A percentile compares a stretch with the other conserved stretches of the same genome.
phyloP scores from a whole-genome alignment of 2,113 vertebrate genomes.

The Halichoerus grypus region DNA sequence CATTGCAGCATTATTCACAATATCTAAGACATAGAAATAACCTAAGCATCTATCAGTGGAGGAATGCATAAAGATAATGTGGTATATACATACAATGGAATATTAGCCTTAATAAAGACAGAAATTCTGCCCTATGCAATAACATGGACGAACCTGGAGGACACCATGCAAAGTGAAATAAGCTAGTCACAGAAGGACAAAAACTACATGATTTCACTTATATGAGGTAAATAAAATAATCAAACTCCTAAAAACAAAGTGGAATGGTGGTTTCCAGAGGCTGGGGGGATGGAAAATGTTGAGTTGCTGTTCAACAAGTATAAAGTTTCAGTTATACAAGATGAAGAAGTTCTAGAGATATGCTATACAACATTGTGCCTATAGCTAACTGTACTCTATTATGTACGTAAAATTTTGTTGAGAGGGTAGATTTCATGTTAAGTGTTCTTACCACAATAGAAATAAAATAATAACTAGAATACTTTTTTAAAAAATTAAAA shows the following conservation, averaged over 20 bases:
- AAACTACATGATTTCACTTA: not conserved
- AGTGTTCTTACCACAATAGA: not conserved
- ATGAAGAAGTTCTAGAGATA: not conserved
- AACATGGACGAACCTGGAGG: not conserved
- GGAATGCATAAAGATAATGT: not conserved
- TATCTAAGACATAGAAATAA: not conserved
- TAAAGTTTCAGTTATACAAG: not conserved
- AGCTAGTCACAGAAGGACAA: not conserved
- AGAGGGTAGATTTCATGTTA: not conserved
- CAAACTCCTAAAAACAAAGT: not conserved
- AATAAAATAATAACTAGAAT: not conserved
- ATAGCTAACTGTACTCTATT: not conserved
- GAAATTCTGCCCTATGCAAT: not conserved
- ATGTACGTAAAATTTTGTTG: not conserved
- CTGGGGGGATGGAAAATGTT: not conserved
- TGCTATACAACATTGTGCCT: not conserved
- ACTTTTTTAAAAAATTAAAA: not conserved
- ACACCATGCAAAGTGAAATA: not conserved
- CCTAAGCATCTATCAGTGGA: not conserved
- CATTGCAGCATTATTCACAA: not conserved
- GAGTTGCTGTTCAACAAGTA: not conserved
- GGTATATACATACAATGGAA: not conserved
- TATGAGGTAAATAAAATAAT: not conserved
- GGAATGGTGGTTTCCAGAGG: not conserved
- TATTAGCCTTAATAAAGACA: not conserved